Conservation (phyloP, 2,888 invertebrate species). For the Pardosa pseudoannulata region DNA sequence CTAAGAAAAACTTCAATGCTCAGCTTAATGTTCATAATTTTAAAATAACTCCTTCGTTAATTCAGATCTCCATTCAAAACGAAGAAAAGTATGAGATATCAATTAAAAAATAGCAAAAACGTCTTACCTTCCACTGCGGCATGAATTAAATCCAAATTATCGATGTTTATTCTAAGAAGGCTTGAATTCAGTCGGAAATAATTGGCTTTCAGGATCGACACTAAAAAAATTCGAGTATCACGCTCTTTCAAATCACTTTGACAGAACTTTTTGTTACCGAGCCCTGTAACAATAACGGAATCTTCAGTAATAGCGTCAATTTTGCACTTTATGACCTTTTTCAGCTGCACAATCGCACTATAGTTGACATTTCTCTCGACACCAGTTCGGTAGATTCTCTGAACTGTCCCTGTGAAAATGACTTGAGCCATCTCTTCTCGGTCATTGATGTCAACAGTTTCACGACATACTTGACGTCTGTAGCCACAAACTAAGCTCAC, state of each 20-base stretch:
- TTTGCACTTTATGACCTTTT: constrained; percentile 76
- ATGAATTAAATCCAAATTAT: constrained; percentile 76
- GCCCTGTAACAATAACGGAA: constrained; percentile 76
- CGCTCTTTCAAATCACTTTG: constrained; percentile 75
- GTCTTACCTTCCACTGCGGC: constrained; percentile 75
- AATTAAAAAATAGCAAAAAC: no score
- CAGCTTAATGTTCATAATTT: no score
- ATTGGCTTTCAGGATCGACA: constrained; percentile 74
- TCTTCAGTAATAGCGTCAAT: constrained; percentile 36
- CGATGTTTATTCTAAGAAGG: constrained; percentile 76
- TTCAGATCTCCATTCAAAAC: no score
- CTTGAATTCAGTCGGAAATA: constrained; percentile 77
- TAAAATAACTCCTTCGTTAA: no score
- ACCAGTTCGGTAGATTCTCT: constrained; percentile 74
- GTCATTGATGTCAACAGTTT: constrained; percentile 29
- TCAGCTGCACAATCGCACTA: constrained; percentile 76
- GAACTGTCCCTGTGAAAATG: constrained; percentile 77
- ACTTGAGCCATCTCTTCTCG: constrained; percentile 76
- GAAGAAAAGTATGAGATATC: no score
- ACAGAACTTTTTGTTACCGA: constrained; percentile 77
- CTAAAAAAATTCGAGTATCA: constrained; percentile 78
- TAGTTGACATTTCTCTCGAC: constrained; percentile 65
- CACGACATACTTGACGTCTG: constrained; percentile 15
- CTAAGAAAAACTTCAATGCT: no score
- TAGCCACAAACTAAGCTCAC: not conserved